A percentile compares a stretch with the other conserved stretches of the same genome.
Conservation (phyloP, 1,140 invertebrate species). For the Drosophila kanapiae region DNA sequence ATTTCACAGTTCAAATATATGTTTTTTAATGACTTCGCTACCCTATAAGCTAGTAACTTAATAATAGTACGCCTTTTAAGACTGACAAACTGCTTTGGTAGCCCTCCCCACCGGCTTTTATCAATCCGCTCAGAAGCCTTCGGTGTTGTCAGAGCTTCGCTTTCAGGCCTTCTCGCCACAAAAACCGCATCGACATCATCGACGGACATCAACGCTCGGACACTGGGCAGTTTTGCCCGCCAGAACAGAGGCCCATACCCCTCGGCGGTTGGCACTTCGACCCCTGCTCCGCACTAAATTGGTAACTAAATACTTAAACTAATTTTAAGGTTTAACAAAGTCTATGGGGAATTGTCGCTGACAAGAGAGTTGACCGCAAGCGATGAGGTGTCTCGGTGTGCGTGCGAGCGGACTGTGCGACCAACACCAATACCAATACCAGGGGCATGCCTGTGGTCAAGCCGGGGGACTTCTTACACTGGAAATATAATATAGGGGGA, state of each 20-base stretch:
- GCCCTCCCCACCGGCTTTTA: no score
- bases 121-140: conserved; percentile 14
- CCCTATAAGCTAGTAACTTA: neutral
- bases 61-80: conserved; percentile 1
- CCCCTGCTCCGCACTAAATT: conserved; percentile 59
- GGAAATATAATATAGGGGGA: neutral
- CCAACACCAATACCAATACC: conserved; percentile 11
- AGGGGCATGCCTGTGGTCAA: conserved; percentile 63
- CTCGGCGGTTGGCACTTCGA: conserved; percentile 28
- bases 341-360: conserved; percentile 69
- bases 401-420: neutral
- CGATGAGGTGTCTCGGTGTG: conserved; percentile 58
- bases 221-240: conserved; percentile 11
- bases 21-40: neutral
- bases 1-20: neutral
- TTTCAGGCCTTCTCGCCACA: conserved; percentile 26
- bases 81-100: neutral
- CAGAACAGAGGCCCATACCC: neutral
- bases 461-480: conserved; percentile 10
- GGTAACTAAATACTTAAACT: conserved; percentile 84
- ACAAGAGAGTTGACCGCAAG: conserved; percentile 69
- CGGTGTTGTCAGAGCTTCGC: neutral
- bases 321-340: conserved; percentile 84
- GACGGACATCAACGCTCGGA: conserved; percentile 41
- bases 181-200: conserved; percentile 52